Percentiles rank a stretch among this genome's conserved stretches.
These are phyloP conservation scores for Oscheius onirici DNA, from an alignment of 2,888 invertebrate genomes.

Conservation along the genomic window DNA sequence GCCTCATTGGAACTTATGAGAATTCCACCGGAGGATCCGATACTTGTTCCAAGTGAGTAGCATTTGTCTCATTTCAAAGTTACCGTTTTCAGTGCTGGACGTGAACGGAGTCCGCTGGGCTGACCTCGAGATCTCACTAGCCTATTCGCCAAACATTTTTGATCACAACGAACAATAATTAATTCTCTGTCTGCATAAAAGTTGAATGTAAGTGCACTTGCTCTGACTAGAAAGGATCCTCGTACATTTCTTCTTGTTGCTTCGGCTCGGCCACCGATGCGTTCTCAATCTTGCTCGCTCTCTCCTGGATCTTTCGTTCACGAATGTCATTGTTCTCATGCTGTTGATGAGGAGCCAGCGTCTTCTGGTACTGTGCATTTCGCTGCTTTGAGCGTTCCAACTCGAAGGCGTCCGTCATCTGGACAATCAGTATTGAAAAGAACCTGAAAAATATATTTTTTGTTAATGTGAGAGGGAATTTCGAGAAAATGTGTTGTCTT, in stretches of 20 bases:
- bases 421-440: constrained; percentile 56
- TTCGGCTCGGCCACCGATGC: constrained; percentile 51
- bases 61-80: neutral
- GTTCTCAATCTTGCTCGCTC: constrained; percentile 66
- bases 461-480: no score
- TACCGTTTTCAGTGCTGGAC: constrained; percentile 54
- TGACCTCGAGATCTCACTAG: constrained; percentile 51
- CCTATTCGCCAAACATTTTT: constrained; percentile 48
- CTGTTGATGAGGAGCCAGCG: constrained; percentile 70
- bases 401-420: constrained; percentile 69
- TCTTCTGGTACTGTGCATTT: constrained; percentile 64
- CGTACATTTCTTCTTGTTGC: constrained; percentile 65
- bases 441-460: constrained; percentile 55
- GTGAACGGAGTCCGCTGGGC: constrained; percentile 53
- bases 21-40: constrained; percentile 39
- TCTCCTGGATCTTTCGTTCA: constrained; percentile 64
- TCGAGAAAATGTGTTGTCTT: no score
- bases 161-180: constrained; percentile 27
- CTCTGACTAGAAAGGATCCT: constrained; percentile 64
- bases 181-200: constrained; percentile 2
- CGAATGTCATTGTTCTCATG: constrained; percentile 63
- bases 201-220: constrained; percentile 12
- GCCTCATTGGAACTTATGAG: constrained; percentile 53
- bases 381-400: constrained; percentile 66
- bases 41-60: constrained; percentile 50